These are phyloP conservation scores for Rallus crepitans DNA, from an alignment of 2,797 vertebrate species.

Conservation along the genomic window DNA sequence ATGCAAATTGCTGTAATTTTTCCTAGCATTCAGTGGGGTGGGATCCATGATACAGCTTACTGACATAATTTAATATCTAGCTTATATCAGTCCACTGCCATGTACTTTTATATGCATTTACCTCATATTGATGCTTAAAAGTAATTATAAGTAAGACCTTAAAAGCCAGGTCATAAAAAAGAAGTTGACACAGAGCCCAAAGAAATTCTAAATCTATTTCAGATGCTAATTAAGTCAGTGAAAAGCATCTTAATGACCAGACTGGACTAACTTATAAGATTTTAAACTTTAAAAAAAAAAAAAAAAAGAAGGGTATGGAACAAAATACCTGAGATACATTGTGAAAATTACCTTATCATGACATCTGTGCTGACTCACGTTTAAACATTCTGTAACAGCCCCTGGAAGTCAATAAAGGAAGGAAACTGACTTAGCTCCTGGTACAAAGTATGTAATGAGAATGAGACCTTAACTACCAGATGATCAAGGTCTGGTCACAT, in stretches of 20 bases:
- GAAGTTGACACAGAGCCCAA: background rate
- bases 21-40: background rate
- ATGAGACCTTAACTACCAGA: background rate
- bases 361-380: background rate
- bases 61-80: background rate
- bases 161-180: background rate
- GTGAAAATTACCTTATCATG: background rate
- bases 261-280: background rate
- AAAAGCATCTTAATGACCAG: background rate
- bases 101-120: background rate
- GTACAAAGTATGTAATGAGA: background rate
- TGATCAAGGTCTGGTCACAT: background rate
- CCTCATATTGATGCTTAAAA: background rate
- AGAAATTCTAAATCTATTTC: background rate
- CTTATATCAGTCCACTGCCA: background rate
- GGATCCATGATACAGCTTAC: background rate
- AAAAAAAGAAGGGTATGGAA: background rate
- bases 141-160: background rate
- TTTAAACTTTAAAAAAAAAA: too few relatives aligned
- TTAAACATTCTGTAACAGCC: background rate
- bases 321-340: background rate
- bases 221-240: background rate
- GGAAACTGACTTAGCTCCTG: background rate
- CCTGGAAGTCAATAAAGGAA: slow-evolving; percentile 10
- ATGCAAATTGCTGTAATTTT: background rate